phyloP scores from a whole-genome alignment of 2,888 invertebrate genomes.

The Pyrgus malvae region DNA sequence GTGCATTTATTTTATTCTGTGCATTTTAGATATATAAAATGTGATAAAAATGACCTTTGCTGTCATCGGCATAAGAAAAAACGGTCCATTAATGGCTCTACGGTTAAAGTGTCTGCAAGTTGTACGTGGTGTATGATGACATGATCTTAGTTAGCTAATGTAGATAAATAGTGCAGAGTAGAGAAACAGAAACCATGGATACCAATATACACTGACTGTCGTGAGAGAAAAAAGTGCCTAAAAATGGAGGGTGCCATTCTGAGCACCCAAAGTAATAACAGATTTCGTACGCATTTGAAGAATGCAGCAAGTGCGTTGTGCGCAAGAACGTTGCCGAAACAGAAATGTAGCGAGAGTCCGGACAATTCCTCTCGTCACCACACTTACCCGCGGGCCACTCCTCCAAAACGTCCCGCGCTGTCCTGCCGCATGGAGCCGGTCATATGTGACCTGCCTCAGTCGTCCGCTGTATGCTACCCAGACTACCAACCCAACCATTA shows the following conservation, averaged over 20 bases:
- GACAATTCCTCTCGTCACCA: conserved; percentile 61
- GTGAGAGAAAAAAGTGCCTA: conserved; percentile 35
- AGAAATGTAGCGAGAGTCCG: conserved; percentile 63
- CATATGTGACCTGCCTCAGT: conserved; percentile 47
- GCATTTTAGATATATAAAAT: background rate
- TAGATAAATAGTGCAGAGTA: conserved; percentile 38
- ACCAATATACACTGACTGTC: conserved; percentile 58
- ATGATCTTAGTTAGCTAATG: conserved; percentile 28
- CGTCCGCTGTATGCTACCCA: conserved; percentile 46
- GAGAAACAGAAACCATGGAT: conserved; percentile 54
- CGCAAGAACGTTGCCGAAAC: conserved; percentile 72
- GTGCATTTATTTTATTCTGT: background rate
- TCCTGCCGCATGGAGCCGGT: conserved; percentile 65
- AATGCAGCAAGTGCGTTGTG: conserved; percentile 75
- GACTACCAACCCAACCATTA: conserved; percentile 49
- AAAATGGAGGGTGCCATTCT: conserved; percentile 79
- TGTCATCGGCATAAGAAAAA: conserved; percentile 2
- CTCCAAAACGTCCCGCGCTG: conserved; percentile 63
- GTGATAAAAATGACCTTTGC: conserved; percentile 6
- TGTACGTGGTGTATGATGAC: conserved; percentile 18
- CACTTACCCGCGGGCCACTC: conserved; percentile 68
- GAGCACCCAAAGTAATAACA: conserved; percentile 72
- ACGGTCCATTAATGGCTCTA: conserved; percentile 4
- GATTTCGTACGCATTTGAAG: conserved; percentile 71
- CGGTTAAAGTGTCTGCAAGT: conserved; percentile 4